These are phyloP conservation scores for Callipepla californica DNA, from an alignment of 2,113 vertebrate genomes.

Conservation along the genomic window DNA sequence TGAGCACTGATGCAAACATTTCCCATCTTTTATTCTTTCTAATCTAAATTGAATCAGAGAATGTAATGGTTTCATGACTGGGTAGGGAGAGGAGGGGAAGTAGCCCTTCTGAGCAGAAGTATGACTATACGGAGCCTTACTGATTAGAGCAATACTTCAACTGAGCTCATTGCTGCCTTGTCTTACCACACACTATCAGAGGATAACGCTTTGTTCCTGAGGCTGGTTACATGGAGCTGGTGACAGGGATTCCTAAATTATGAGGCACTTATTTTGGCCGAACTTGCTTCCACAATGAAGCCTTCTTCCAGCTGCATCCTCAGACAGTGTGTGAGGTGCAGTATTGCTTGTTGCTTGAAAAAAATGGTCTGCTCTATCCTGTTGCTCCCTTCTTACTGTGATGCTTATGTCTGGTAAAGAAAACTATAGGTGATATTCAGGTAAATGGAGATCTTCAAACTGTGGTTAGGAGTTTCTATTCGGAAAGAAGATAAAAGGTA, in stretches of 20 bases:
- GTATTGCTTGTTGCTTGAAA: neutral
- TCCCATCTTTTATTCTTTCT: constrained; percentile 41
- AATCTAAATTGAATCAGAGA: constrained; percentile 71
- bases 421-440: neutral
- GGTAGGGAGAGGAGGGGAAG: neutral
- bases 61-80: neutral
- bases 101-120: neutral
- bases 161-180: neutral
- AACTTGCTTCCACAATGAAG: neutral
- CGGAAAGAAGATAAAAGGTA: neutral
- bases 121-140: neutral
- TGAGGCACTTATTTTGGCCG: neutral
- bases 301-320: neutral
- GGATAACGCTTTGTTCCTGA: neutral
- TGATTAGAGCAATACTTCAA: neutral
- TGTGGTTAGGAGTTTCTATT: neutral
- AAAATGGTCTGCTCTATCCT: neutral
- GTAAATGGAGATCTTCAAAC: neutral
- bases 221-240: neutral
- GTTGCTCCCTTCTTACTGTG: neutral
- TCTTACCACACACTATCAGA: neutral
- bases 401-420: neutral
- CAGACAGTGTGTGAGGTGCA: neutral
- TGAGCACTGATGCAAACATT: constrained; percentile 22
- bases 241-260: neutral